Conservation (phyloP, 2,797 vertebrate genomes). For the Phataginus tetradactyla region DNA sequence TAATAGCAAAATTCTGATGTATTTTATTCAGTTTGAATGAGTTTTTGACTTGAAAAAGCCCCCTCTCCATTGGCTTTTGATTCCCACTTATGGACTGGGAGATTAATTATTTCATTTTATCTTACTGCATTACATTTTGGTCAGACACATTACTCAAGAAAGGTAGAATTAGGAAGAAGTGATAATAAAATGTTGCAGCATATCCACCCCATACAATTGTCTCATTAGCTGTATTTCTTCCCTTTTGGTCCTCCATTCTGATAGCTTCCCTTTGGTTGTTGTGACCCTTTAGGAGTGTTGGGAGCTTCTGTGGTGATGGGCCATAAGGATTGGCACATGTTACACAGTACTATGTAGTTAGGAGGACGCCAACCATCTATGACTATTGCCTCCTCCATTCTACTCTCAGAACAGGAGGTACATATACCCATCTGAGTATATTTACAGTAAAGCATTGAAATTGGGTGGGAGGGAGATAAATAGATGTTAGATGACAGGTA, state of each 20-base stretch:
- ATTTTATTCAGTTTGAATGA: slow-evolving; percentile 43
- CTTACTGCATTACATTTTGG: slow-evolving; percentile 50
- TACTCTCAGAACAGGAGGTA: background rate
- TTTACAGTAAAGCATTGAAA: background rate
- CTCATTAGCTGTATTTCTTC: background rate
- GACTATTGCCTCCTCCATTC: background rate
- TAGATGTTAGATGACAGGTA: background rate
- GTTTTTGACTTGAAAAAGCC: slow-evolving; percentile 44
- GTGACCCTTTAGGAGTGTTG: background rate
- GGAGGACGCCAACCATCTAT: background rate
- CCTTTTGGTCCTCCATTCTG: background rate
- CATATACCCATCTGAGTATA: background rate
- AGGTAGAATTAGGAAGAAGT: slow-evolving; percentile 25
- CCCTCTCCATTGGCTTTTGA: slow-evolving; percentile 6
- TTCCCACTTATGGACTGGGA: slow-evolving; percentile 19
- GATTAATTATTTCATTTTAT: slow-evolving; percentile 69
- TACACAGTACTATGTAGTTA: background rate
- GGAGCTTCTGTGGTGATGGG: background rate
- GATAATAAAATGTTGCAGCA: slow-evolving; percentile 46
- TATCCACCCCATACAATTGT: background rate
- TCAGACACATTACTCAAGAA: slow-evolving; percentile 28
- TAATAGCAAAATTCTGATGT: slow-evolving; percentile 38
- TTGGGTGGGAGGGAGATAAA: background rate
- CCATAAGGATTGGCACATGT: background rate
- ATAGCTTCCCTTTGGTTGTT: background rate